These are phyloP conservation scores for Elanoides forficatus DNA, from an alignment of 2,113 vertebrate species.

Conservation along the genomic window DNA sequence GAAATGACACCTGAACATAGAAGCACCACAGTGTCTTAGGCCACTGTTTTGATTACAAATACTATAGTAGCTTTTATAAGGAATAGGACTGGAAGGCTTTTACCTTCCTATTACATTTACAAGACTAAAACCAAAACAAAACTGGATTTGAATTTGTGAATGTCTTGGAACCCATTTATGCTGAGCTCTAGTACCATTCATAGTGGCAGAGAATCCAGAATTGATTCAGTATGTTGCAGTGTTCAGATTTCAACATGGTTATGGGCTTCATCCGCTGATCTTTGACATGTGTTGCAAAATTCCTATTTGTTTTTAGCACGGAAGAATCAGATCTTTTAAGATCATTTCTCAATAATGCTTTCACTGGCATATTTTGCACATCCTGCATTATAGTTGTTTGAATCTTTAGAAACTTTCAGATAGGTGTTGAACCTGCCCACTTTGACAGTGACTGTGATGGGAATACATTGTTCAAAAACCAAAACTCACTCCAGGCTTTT, in stretches of 20 bases:
- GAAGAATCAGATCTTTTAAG: neutral
- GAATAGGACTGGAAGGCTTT: neutral
- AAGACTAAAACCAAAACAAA: neutral
- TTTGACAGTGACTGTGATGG: neutral
- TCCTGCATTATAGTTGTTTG: neutral
- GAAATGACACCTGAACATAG: neutral
- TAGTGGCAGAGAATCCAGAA: neutral
- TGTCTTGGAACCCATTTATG: neutral
- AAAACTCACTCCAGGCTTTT: neutral
- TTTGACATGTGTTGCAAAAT: neutral
- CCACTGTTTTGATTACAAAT: neutral
- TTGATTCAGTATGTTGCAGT: neutral
- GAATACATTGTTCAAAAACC: neutral
- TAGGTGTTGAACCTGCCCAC: neutral
- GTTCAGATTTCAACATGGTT: accelerated
- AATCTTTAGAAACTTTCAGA: neutral
- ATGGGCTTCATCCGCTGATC: neutral
- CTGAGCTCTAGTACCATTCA: neutral
- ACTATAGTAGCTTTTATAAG: neutral
- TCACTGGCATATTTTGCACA: neutral
- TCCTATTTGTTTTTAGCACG: neutral
- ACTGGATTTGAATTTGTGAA: neutral
- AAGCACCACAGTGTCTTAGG: neutral
- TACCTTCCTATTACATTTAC: neutral
- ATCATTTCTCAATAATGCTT: accelerated